Evolutionary conservation across 2,113 vertebrate species (phyloP).

Genomic region (Ptilorrhoa leucosticta): DNA sequence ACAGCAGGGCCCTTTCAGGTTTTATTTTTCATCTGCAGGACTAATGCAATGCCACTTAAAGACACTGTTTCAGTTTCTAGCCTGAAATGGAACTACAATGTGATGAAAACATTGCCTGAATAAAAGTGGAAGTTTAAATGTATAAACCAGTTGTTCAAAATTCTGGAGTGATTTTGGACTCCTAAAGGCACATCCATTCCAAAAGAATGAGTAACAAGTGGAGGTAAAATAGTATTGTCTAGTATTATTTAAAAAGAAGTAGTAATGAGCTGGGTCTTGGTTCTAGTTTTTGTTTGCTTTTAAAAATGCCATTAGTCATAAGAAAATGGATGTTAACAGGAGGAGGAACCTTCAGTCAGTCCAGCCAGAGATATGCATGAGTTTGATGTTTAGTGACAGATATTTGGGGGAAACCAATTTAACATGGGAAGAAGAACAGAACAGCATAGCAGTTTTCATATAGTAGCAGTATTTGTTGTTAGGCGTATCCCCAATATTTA

Average conservation of each 20-base stretch:
- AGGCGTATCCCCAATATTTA: background rate
- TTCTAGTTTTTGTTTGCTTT: background rate
- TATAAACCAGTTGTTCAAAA: background rate
- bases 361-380: background rate
- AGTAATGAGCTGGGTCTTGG: accelerated
- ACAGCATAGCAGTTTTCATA: background rate
- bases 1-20: background rate
- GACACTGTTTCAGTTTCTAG: background rate
- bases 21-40: background rate
- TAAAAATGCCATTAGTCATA: background rate
- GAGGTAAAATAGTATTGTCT: background rate
- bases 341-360: background rate
- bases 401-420: background rate
- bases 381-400: background rate
- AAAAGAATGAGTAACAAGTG: accelerated
- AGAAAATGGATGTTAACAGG: background rate
- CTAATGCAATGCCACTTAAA: background rate
- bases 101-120: background rate
- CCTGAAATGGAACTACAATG: background rate
- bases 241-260: background rate
- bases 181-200: background rate
- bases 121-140: background rate
- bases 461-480: background rate
- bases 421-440: background rate
- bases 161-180: background rate